A percentile compares a stretch with the other conserved stretches of the same genome.
phyloP scores from a whole-genome alignment of 1,140 invertebrate species.

The Copidosoma floridanum region DNA sequence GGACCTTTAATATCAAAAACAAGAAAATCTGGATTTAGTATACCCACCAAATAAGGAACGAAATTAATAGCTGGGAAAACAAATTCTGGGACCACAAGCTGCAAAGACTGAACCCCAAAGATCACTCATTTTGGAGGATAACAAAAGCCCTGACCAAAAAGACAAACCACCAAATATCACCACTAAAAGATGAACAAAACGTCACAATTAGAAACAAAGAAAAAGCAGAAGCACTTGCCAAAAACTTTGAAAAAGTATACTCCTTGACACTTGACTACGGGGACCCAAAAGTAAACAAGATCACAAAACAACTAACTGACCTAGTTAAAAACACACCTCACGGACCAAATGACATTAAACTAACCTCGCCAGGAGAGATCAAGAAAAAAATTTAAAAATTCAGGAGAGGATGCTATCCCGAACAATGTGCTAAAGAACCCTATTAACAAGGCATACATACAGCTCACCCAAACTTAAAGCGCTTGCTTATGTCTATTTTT shows the following conservation, averaged over 20 bases:
- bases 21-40: background rate
- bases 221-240: slow-evolving; percentile 25
- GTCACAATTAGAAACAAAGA: slow-evolving; percentile 13
- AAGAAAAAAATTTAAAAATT: slow-evolving; percentile 27
- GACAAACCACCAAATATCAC: background rate
- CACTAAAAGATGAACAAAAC: background rate
- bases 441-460: slow-evolving; percentile 34
- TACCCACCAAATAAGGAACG: background rate
- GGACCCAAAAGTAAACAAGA: slow-evolving; percentile 1
- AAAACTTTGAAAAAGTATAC: slow-evolving; percentile 24
- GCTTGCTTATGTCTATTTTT: slow-evolving; percentile 33
- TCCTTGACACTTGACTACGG: slow-evolving; percentile 11
- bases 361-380: slow-evolving; percentile 18
- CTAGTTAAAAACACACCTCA: slow-evolving; percentile 7
- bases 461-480: slow-evolving; percentile 39
- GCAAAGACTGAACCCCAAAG: slow-evolving; percentile 13
- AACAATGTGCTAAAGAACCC: slow-evolving; percentile 42
- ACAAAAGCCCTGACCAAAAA: slow-evolving; percentile 16
- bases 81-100: slow-evolving; percentile 14
- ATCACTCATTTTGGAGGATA: slow-evolving; percentile 24
- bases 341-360: slow-evolving; percentile 9
- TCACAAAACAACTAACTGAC: background rate
- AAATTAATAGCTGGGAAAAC: slow-evolving; percentile 7
- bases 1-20: background rate
- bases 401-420: slow-evolving; percentile 39